Conservation (phyloP, 2,113 vertebrate species). For the Peromyscus maniculatus region DNA sequence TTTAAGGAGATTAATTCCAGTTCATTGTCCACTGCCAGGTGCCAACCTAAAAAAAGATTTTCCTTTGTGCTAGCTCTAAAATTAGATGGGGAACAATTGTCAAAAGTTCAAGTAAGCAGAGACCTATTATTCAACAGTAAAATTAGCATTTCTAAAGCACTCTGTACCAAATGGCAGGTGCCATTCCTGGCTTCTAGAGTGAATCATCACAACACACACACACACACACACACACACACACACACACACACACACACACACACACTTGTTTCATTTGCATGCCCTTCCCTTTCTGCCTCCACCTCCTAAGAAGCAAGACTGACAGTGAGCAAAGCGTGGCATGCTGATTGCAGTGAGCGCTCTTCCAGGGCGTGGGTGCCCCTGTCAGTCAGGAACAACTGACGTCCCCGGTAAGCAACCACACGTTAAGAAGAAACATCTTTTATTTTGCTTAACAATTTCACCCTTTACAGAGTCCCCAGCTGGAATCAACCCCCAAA, state of each 20-base stretch:
- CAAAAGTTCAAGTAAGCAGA: slow-evolving; percentile 28
- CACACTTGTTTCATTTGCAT: slow-evolving; percentile 25
- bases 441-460: slow-evolving; percentile 5
- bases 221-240: neutral
- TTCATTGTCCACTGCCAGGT: slow-evolving; percentile 30
- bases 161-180: slow-evolving; percentile 28
- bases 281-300: slow-evolving; percentile 25
- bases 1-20: neutral
- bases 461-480: neutral
- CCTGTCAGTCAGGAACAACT: neutral
- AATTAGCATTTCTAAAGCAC: neutral
- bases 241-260: neutral
- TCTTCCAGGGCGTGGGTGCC: neutral
- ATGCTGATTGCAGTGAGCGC: neutral
- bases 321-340: neutral
- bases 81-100: slow-evolving; percentile 58
- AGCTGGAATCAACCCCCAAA: slow-evolving; percentile 14
- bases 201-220: neutral
- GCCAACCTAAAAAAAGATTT: neutral
- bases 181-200: neutral
- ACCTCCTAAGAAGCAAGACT: slow-evolving; percentile 20
- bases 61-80: slow-evolving; percentile 42
- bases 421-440: neutral
- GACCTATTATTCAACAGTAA: slow-evolving; percentile 39
- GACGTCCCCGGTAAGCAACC: neutral